Conservation (phyloP, 1,140 invertebrate species). For the Polypedilum pembai region DNA sequence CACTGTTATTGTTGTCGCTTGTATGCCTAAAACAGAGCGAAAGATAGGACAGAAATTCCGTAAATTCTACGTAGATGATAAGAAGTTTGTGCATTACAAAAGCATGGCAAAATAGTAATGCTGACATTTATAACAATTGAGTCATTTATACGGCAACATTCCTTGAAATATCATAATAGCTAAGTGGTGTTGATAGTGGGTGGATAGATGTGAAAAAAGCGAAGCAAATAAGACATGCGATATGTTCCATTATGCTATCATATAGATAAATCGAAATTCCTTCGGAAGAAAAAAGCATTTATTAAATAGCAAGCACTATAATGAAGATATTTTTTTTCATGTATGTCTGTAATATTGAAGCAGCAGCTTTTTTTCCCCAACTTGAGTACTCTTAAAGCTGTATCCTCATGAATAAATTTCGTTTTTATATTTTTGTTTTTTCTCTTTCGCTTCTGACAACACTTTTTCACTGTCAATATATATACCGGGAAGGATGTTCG, state of each 20-base stretch:
- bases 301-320: background rate
- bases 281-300: background rate
- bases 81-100: too few relatives aligned
- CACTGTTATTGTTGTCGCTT: too few relatives aligned
- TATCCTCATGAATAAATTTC: constrained; percentile 18
- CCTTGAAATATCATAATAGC: too few relatives aligned
- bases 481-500: background rate
- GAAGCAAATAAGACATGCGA: constrained; percentile 9
- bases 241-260: background rate
- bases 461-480: constrained; percentile 1
- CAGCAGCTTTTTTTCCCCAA: background rate
- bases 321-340: background rate
- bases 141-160: too few relatives aligned
- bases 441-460: background rate
- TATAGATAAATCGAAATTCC: background rate
- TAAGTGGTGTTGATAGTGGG: too few relatives aligned
- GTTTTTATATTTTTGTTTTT: constrained; percentile 5
- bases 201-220: background rate
- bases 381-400: background rate
- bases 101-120: too few relatives aligned
- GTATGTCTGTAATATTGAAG: background rate
- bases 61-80: too few relatives aligned
- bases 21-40: too few relatives aligned
- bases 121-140: too few relatives aligned
- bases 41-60: too few relatives aligned